Evolutionary conservation across 2,113 vertebrate genomes (phyloP).

Genomic region (Cyanocitta stelleri): DNA sequence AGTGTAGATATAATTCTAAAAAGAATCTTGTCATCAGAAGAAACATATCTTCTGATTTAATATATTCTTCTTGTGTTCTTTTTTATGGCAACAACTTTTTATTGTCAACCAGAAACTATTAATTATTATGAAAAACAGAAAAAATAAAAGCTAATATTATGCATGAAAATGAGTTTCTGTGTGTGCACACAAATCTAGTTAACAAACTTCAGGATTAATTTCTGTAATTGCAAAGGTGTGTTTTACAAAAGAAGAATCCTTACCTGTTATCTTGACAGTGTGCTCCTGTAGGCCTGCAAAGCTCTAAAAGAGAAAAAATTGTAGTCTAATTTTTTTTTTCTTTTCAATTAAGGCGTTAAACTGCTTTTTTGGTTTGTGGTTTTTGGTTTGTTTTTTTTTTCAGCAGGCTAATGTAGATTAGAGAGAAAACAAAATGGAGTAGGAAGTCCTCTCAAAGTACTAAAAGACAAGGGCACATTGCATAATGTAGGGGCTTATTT

Average conservation of each 20-base stretch:
- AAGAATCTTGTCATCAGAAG: neutral
- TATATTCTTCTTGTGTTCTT: neutral
- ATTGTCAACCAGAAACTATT: neutral
- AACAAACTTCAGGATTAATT: neutral
- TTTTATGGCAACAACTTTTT: neutral
- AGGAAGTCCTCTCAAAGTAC: neutral
- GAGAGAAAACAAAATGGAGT: neutral
- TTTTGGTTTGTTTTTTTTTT: neutral
- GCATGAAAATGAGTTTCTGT: neutral
- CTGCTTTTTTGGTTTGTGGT: accelerated
- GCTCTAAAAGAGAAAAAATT: neutral
- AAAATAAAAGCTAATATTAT: neutral
- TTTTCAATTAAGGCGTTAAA: neutral
- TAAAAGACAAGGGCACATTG: neutral
- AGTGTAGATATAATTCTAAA: neutral
- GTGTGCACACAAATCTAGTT: neutral
- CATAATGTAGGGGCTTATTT: neutral
- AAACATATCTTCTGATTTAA: neutral
- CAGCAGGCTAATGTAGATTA: neutral
- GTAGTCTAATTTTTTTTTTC: neutral
- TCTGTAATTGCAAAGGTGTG: neutral
- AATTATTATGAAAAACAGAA: neutral
- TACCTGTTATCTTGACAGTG: neutral
- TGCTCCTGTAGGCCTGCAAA: neutral
- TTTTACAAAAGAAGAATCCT: neutral